These are phyloP conservation scores for Mayetiola destructor DNA, from an alignment of 2,888 invertebrate species.

Conservation along the genomic window DNA sequence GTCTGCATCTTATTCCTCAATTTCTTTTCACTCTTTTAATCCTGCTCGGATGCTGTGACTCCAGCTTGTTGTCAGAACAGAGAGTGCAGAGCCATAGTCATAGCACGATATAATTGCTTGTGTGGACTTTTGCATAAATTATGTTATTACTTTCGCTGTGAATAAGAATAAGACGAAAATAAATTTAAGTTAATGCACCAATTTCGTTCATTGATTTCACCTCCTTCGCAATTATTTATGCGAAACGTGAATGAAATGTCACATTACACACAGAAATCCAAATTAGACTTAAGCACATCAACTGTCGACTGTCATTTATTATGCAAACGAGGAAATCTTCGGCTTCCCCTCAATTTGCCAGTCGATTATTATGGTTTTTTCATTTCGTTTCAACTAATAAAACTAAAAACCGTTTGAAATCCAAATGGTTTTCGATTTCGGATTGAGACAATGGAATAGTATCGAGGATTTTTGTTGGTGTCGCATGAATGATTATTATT, in stretches of 20 bases:
- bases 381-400: not conserved
- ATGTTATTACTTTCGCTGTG: no score
- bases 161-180: no score
- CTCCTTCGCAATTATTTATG: not conserved
- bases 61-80: no score
- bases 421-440: not conserved
- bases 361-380: no score
- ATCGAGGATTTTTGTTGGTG: no score
- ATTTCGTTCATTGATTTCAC: constrained; percentile 9
- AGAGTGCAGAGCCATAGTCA: no score
- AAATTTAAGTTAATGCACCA: constrained; percentile 6
- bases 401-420: not conserved
- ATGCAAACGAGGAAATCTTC: not conserved
- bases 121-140: constrained; percentile 12
- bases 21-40: no score
- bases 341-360: not conserved
- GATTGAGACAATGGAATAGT: not conserved
- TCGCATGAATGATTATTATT: no score
- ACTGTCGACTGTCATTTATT: constrained; percentile 12
- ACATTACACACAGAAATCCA: no score
- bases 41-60: no score
- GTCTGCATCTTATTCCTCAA: no score
- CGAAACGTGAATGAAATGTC: constrained; percentile 1
- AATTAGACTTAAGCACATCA: no score
- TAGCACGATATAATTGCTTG: constrained; percentile 7